Evolutionary conservation across 2,797 vertebrate genomes (phyloP), one percentile per base, ranked within the genome.

Genomic region (Allobates femoralis): DNA sequence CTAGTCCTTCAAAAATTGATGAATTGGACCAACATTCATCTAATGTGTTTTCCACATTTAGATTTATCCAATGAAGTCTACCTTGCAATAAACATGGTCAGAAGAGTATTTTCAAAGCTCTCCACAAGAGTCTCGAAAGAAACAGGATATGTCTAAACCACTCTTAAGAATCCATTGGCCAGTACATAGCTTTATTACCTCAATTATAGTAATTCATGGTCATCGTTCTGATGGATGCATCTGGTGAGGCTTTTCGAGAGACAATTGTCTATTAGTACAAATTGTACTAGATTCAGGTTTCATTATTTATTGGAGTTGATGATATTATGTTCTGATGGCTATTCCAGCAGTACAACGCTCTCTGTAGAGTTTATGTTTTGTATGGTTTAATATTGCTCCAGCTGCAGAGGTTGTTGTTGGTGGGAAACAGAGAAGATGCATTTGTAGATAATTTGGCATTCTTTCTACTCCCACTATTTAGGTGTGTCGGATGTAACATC

Each of bases 261-360:
- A 83, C 81, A 83, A 73, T 83, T 74, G 21, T 74, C 81, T 69
- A 74, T 73, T 83, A 74, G 56, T 83, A 37, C 50, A 83, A 83
- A 74, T 73, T 58, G 81, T 83, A 23, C 67, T 56, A 5, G 67
- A 32, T 74, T 82, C 53, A 83, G 11, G 51, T 83, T 73, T 60
- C 66, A 60, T 83, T 83, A 83, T 83, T 83, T 83, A 83, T 74
- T 58, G 67, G 81, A 55, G 53, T 74, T 26, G 32, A 56, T 83
- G 67, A 74, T 58, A 26, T 28, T 41, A n/a, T 58, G 51, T 74
- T 14, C 53, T 83, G 56, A 83, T 83, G 67, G 67, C 66, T 83
- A 83, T 83, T 83, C 67, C 82, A 84, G 69, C 67, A 74, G 81
- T 34, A 73, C 30, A 46, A 30, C 7, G 16, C 67, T 18, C 23